Base-by-base conservation (phyloP, 2,888 invertebrate species). In the Antheraea yamamai region DNA sequence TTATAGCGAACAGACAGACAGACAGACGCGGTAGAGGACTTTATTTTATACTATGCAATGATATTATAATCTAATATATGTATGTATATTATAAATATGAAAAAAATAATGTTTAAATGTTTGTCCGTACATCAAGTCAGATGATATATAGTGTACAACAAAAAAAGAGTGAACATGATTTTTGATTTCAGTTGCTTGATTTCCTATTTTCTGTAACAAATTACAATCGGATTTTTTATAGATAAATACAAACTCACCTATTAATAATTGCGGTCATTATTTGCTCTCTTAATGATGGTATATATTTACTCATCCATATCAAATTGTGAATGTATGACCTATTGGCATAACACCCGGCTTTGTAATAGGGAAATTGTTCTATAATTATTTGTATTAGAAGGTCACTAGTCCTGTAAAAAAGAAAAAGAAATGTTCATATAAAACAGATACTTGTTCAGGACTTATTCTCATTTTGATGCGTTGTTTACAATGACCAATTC, bases 301-400 rank as follows among this genome's bases (percentile, higher is more conserved):
- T 96, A 87, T 98, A 98, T 70, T 96, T 96, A 77, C 96, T 92
- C 80, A 98, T 95, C 95, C 96, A 96, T 74, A 99, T 95, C 70
- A 98, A 89, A 89, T 98, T 98, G 85, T 97, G 96, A 26, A 98
- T 88, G 89, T 97, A 99, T 18, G 97, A 96, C 83, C 97, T 96
- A 79, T 98, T 97, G 1, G 95, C 88, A 83, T 96, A 96, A 6
- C 96, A 91, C 0, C 96, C 95, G 76, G 96, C 96, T 83, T 96
- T 97, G 86, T 96, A 96, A 88, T 98, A 98, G 0, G 99, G 99
- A 89, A 97, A 98, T 73, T 95, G 93, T 4, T 95, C 93, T 75
- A 95, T 92, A 26, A 98, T 90, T 18, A 96, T 94, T 72, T 96
- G 96, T 81, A 97, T 87, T 26, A 98, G 89, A 35, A 97, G 89